Conservation (phyloP, 2,113 vertebrate genomes). For the Bettongia penicillata region DNA sequence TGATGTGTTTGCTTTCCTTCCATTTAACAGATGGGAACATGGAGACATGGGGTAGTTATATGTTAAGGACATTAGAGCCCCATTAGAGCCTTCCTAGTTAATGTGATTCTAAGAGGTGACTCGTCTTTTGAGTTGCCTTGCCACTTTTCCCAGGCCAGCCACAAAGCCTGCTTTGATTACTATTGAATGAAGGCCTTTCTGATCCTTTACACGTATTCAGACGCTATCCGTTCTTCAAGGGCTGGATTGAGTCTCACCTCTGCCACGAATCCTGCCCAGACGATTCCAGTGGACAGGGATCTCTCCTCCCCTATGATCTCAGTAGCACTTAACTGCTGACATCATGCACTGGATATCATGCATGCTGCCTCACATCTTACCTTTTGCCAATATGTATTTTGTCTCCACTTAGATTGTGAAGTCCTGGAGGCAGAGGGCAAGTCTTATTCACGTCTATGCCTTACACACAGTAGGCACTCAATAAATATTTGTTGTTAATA, state of each 20-base stretch:
- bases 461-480: neutral
- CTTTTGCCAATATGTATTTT: neutral
- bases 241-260: neutral
- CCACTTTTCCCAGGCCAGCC: neutral
- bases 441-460: neutral
- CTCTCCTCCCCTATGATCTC: too few species aligned
- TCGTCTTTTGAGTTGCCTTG: neutral
- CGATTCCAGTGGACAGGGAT: neutral
- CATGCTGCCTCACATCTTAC: neutral
- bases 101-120: neutral
- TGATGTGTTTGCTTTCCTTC: neutral
- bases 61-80: neutral
- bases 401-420: neutral
- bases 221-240: neutral
- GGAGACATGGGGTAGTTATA: neutral
- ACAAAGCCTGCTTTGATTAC: neutral
- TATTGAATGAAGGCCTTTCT: neutral
- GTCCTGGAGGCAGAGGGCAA: neutral
- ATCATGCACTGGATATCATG: neutral
- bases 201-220: neutral
- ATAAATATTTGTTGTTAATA: neutral
- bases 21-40: neutral
- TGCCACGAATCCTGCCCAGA: neutral
- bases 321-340: neutral
- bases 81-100: neutral